Base-by-base conservation (phyloP, 2,888 invertebrate species). In the Schrankia costaestrigalis region DNA sequence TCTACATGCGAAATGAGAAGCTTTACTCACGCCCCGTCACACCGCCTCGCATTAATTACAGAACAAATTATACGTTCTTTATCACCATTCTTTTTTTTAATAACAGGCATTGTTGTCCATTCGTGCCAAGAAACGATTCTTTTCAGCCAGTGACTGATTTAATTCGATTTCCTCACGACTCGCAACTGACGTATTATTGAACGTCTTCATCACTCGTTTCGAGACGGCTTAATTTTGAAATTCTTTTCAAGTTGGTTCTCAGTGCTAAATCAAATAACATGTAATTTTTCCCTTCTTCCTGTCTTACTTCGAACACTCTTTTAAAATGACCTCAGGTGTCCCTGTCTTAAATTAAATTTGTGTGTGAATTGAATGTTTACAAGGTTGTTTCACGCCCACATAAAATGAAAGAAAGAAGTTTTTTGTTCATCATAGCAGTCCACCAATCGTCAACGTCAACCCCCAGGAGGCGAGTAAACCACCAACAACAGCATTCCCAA, bases 51-150 rank as follows among this genome's bases (percentile, higher is more conserved):
- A 75, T 72, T 82, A 75, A 84, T 83, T 84, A 82, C 63, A 50
- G 57, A 61, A 75, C 75, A 83, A 85, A 85, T 85, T 85, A 78
- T 70, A 84, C 63, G 73, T 84, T 84, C 69, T 78, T 81, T 81
- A 85, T 83, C 79, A 77, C 77, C 74, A 65, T 69, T 71, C 73
- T 72, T 77, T 78, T 74, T 77, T 82, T 77, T 84, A 84, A 85
- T 85, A 83, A 83, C 82, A 84, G 76, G 72, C 79, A 79, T 78
- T 81, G 83, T 82, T 81, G 72, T 77, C 63, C 78, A 74, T 85
- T 84, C 85, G 83, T 86, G 85, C 71, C 60, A 82, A 81, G 81
- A 56, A 78, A 68, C 82, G 77, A 84, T 85, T 85, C 73, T 79
- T 70, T 82, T 78, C 79, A 80, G 76, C 73, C 80, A 68, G 72